phyloP scores from a whole-genome alignment of 2,888 invertebrate species.

The Dimorphilus gyrociliatus region DNA sequence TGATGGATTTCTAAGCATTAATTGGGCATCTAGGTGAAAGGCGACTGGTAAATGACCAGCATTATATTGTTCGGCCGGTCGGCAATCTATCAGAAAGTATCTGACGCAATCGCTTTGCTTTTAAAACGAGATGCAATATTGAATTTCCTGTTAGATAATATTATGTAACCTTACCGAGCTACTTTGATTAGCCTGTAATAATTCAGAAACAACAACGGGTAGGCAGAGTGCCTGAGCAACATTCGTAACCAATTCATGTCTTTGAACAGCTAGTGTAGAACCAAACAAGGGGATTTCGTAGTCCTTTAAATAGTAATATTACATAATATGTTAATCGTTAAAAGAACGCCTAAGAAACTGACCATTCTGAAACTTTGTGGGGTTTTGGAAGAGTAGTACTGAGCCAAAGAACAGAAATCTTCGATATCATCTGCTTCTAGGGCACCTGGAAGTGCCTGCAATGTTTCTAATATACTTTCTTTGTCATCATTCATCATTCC shows the following conservation, averaged over 20 bases:
- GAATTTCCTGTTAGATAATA: background rate
- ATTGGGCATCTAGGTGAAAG: conserved; percentile 88
- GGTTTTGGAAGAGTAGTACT: conserved; percentile 81
- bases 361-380: conserved; percentile 77
- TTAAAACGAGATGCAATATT: background rate
- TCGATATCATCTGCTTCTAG: conserved; percentile 82
- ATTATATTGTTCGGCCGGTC: conserved; percentile 91
- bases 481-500: conserved; percentile 21
- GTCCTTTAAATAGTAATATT: conserved; percentile 30
- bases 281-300: conserved; percentile 42
- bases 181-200: conserved; percentile 48
- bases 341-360: conserved; percentile 9
- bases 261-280: conserved; percentile 22
- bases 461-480: conserved; percentile 21
- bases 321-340: conserved; percentile 1
- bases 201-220: conserved; percentile 82
- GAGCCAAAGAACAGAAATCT: conserved; percentile 90
- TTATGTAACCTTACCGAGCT: conserved; percentile 1
- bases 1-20: conserved; percentile 88
- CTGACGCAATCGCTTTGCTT: conserved; percentile 36
- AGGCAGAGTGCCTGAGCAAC: conserved; percentile 73
- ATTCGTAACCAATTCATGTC: conserved; percentile 39
- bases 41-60: conserved; percentile 90
- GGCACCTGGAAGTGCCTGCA: conserved; percentile 41
- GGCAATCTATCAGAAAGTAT: conserved; percentile 90